These are phyloP conservation scores for Rhea pennata DNA, from an alignment of 2,113 vertebrate genomes.

Conservation along the genomic window DNA sequence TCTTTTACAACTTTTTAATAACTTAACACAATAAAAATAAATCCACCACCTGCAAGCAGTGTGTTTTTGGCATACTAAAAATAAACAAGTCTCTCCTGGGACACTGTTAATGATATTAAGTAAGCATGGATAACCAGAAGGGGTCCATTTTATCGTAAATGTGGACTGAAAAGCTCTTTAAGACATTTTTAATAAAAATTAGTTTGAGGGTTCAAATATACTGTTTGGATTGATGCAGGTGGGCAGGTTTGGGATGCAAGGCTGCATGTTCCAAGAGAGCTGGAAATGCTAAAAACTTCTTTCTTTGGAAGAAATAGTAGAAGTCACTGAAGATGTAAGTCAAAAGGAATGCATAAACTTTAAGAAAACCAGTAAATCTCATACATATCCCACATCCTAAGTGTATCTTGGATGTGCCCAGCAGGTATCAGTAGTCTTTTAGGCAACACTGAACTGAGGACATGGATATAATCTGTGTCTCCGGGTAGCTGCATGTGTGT, in stretches of 20 bases:
- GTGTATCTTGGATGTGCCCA: neutral
- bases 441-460: neutral
- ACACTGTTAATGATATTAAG: neutral
- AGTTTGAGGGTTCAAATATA: neutral
- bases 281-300: neutral
- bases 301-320: neutral
- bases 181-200: neutral
- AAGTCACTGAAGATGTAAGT: neutral
- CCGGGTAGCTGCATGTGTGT: neutral
- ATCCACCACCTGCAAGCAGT: neutral
- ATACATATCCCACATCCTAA: neutral
- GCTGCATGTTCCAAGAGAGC: neutral
- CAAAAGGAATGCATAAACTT: neutral
- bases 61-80: neutral
- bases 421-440: neutral
- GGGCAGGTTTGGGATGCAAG: neutral
- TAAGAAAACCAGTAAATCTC: neutral
- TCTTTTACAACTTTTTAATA: neutral
- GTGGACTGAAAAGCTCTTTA: neutral
- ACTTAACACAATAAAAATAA: neutral
- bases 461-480: neutral
- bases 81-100: neutral
- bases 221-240: neutral
- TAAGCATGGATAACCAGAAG: neutral
- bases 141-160: neutral